These are phyloP conservation scores for Apomyelois bistriatella DNA, from an alignment of 2,888 invertebrate species.

Conservation along the genomic window DNA sequence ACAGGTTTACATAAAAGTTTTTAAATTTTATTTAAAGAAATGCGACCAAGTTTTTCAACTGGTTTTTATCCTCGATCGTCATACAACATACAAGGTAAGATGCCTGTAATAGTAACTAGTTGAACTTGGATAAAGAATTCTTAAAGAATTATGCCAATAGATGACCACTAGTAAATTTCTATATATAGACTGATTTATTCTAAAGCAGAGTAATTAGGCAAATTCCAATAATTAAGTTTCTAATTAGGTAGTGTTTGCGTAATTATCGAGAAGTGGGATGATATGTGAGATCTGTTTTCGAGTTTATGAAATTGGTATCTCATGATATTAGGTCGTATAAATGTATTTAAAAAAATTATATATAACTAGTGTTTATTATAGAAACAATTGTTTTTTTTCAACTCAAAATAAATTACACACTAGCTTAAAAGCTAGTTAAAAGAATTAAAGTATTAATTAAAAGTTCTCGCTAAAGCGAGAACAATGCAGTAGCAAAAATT, in stretches of 20 bases:
- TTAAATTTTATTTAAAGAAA: too few relatives aligned
- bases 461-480: too few relatives aligned
- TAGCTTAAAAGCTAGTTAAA: too few relatives aligned
- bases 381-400: too few relatives aligned
- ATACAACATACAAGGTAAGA: neutral
- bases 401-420: too few relatives aligned
- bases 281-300: neutral
- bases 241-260: neutral
- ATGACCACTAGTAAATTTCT: neutral
- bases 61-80: conserved; percentile 1
- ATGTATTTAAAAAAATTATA: too few relatives aligned
- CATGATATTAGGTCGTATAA: too few relatives aligned
- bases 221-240: neutral
- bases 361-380: too few relatives aligned
- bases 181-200: neutral
- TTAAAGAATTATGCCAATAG: conserved; percentile 3
- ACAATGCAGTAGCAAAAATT: too few relatives aligned
- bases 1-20: too few relatives aligned
- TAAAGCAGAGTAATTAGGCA: neutral
- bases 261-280: neutral
- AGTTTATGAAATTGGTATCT: neutral
- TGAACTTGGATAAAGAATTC: conserved; percentile 6
- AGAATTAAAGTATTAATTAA: too few relatives aligned
- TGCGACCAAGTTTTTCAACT: neutral
- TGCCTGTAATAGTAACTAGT: conserved; percentile 5